A percentile compares a stretch with the other conserved stretches of the same genome.
These are phyloP conservation scores for Brachycybe producta DNA, from an alignment of 2,888 invertebrate genomes.

Conservation along the genomic window DNA sequence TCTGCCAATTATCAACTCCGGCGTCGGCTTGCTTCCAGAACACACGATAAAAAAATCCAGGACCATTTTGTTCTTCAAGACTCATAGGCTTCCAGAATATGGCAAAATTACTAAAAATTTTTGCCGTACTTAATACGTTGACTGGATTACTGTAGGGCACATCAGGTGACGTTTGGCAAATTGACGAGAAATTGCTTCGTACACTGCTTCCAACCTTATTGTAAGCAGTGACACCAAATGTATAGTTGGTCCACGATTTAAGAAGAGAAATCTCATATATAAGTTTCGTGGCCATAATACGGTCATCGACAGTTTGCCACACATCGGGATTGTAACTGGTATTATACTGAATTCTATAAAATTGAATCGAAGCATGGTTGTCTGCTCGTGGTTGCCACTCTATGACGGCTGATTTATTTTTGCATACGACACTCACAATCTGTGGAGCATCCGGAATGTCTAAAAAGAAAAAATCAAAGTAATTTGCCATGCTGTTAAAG, in stretches of 20 bases:
- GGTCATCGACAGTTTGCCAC: constrained; percentile 67
- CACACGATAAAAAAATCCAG: constrained; percentile 81
- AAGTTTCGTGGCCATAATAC: constrained; percentile 57
- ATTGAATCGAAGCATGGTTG: constrained; percentile 84
- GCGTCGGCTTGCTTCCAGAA: constrained; percentile 69
- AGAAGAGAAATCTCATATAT: constrained; percentile 39
- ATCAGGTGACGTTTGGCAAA: constrained; percentile 74
- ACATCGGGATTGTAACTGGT: constrained; percentile 85
- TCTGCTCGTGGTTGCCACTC: constrained; percentile 84
- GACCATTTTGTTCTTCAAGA: constrained; percentile 90
- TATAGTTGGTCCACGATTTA: constrained; percentile 93
- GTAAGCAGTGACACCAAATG: constrained; percentile 80
- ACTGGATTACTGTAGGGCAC: constrained; percentile 87
- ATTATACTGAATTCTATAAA: constrained; percentile 81
- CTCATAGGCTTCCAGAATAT: constrained; percentile 96
- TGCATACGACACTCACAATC: constrained; percentile 53
- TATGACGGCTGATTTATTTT: constrained; percentile 56
- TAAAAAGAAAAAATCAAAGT: constrained; percentile 32
- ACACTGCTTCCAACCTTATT: constrained; percentile 83
- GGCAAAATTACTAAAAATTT: constrained; percentile 74
- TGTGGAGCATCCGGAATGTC: constrained; percentile 83
- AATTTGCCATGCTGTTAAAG: no score
- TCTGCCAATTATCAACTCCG: constrained; percentile 53
- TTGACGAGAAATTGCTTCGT: constrained; percentile 67
- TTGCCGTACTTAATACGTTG: constrained; percentile 79